phyloP scores from a whole-genome alignment of 1,140 invertebrate genomes.

The Polypedilum vanderplanki region DNA sequence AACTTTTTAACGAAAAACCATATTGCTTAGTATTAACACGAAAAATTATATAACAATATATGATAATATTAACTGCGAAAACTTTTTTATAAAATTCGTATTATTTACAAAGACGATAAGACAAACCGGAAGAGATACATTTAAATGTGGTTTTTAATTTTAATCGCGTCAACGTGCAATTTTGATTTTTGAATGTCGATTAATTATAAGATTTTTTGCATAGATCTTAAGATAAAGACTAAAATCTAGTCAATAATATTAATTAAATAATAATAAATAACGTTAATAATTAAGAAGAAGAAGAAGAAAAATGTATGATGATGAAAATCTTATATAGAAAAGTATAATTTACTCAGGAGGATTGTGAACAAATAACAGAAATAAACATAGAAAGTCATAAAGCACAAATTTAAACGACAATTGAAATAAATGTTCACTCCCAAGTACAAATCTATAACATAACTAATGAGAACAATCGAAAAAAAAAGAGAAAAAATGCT shows the following conservation, averaged over 20 bases:
- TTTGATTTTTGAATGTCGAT: constrained; percentile 6
- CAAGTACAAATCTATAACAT: constrained; percentile 12
- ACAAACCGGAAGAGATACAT: neutral
- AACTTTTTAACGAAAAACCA: neutral
- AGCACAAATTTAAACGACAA: neutral
- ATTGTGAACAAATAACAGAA: neutral
- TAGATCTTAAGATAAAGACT: neutral
- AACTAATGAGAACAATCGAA: constrained; percentile 15
- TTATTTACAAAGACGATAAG: neutral
- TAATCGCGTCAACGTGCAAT: constrained; percentile 7
- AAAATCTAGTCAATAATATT: neutral
- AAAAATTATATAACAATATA: neutral
- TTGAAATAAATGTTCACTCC: neutral
- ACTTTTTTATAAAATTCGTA: neutral
- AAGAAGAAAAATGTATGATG: neutral
- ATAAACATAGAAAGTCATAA: neutral
- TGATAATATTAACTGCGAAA: neutral
- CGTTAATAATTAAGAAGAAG: neutral
- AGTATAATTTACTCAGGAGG: neutral
- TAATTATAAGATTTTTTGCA: neutral
- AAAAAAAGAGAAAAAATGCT: no score
- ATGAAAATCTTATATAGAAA: no score
- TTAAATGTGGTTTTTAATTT: constrained; percentile 13
- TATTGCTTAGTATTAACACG: constrained; percentile 7
- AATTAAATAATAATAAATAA: neutral